Conservation (phyloP, 2,797 vertebrate genomes). For the Columba guinea region DNA sequence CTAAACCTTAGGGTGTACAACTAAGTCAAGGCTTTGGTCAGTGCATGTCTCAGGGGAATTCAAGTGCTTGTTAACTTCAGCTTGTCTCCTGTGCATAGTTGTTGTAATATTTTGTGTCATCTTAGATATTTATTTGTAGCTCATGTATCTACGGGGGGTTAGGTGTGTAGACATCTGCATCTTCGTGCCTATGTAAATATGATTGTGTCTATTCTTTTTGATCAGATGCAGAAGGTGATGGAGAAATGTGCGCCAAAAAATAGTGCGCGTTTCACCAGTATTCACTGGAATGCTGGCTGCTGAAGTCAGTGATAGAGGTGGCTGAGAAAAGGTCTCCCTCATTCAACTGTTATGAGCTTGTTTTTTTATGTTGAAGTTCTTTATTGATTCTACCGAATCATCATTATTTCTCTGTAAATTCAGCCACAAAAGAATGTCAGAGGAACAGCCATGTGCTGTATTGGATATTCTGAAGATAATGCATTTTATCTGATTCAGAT, state of each 20-base stretch:
- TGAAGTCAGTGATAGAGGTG: background rate
- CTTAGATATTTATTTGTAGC: background rate
- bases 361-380: background rate
- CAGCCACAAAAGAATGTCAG: background rate
- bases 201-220: background rate
- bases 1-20: background rate
- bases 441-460: background rate
- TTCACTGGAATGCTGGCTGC: background rate
- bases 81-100: background rate
- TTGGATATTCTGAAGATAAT: background rate
- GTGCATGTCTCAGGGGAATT: fast-evolving
- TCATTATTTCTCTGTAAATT: background rate
- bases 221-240: background rate
- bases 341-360: background rate
- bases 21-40: background rate
- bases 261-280: fast-evolving
- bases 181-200: background rate
- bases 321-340: background rate
- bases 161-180: background rate
- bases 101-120: background rate
- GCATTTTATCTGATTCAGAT: background rate
- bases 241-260: background rate
- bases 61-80: background rate
- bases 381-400: background rate
- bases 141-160: background rate